These are phyloP conservation scores for Xyliphius kryptos DNA, from an alignment of 2,113 vertebrate species.

Conservation along the genomic window DNA sequence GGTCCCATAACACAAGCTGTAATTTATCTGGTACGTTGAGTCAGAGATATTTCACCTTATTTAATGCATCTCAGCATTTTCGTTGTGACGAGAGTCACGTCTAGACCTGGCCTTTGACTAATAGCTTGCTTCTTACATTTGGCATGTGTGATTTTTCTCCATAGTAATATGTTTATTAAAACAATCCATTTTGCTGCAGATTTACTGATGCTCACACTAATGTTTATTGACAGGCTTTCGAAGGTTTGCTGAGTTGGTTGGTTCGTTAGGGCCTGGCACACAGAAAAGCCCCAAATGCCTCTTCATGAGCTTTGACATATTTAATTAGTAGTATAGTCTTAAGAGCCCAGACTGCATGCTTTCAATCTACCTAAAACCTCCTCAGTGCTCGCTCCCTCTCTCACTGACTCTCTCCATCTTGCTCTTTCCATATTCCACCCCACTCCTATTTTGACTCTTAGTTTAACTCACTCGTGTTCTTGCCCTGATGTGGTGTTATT, in stretches of 20 bases:
- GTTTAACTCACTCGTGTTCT: conserved; percentile 8
- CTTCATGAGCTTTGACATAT: conserved; percentile 84
- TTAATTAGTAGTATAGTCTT: conserved; percentile 84
- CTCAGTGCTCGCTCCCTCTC: conserved; percentile 41
- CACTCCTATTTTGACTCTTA: too few relatives aligned
- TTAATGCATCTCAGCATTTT: neutral
- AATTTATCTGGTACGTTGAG: neutral
- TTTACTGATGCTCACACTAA: conserved; percentile 52
- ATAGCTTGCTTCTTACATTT: conserved; percentile 29
- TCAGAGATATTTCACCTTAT: neutral
- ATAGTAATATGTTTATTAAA: conserved; percentile 45
- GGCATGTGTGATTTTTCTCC: conserved; percentile 34
- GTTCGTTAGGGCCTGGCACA: conserved; percentile 69
- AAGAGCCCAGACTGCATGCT: conserved; percentile 71
- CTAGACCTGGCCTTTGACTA: conserved; percentile 24
- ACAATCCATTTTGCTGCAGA: conserved; percentile 32
- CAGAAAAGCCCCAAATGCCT: conserved; percentile 66
- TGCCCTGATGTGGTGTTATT: conserved; percentile 30
- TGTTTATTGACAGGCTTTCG: conserved; percentile 76
- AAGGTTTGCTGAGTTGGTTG: conserved; percentile 73
- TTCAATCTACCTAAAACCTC: conserved; percentile 72
- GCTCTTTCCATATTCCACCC: conserved; percentile 2
- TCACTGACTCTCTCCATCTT: conserved; percentile 12
- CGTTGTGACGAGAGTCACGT: neutral
- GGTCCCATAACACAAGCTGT: neutral